Conservation (phyloP, 35 echinoderm and acorn worm genomes). For the Lytechinus variegatus region DNA sequence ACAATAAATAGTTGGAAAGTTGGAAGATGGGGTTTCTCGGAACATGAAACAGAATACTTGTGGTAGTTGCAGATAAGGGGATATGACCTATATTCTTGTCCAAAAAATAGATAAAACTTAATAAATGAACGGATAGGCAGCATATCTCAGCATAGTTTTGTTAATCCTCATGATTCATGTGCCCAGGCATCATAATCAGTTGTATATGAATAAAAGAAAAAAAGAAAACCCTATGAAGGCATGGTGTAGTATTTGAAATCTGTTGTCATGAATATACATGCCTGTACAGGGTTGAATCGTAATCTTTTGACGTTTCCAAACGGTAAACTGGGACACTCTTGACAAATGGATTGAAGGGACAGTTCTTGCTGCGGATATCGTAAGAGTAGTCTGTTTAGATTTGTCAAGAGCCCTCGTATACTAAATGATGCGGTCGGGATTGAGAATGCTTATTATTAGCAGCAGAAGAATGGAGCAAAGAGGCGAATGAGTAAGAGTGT, state of each 20-base stretch:
- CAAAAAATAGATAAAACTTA: no score
- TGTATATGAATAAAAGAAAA: no score
- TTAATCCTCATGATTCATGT: no score
- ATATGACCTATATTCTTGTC: no score
- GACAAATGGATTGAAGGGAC: background rate
- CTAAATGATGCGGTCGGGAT: background rate
- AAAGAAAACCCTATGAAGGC: no score
- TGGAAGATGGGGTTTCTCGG: background rate
- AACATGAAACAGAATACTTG: background rate
- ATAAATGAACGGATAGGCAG: no score
- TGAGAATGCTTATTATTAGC: slow-evolving; percentile 3
- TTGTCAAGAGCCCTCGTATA: background rate
- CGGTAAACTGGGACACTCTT: background rate
- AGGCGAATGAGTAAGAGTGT: background rate
- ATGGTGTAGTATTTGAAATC: no score
- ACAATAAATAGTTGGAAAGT: no score
- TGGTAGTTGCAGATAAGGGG: no score
- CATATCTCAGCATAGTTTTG: no score
- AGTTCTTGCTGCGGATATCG: background rate
- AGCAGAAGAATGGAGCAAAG: background rate
- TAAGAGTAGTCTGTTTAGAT: background rate
- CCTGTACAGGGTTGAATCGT: background rate
- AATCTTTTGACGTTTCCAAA: background rate
- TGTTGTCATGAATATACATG: background rate
- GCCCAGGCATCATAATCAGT: no score